Base-by-base conservation (phyloP, 2,888 invertebrate genomes). In the Pheosia tremula region DNA sequence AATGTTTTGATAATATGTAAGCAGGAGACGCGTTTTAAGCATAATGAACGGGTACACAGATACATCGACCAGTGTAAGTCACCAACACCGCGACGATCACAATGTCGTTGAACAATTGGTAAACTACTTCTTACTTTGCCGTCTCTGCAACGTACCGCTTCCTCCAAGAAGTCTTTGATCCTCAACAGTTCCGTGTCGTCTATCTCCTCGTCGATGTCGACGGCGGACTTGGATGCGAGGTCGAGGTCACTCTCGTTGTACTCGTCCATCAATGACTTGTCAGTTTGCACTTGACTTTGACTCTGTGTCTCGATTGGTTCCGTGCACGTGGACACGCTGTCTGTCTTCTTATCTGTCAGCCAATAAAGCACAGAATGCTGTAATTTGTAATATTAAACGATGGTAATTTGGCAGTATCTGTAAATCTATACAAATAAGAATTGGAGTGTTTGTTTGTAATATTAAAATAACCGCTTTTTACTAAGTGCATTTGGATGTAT, bases 141-240 rank as follows among this genome's bases (percentile, higher is more conserved):
- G 6, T 8, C 24, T 47, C 47, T 47, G 47, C 47, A 47, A 50
- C 87, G 85, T 66, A 92, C 93, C 61, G 92, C 83, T 65, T 93
- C 92, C 60, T 93, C 93, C 58, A 93, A 71, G 59, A 91, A 84
- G 68, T 93, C 93, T 69, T 91, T 93, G 55, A 93, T 87, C 70
- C 81, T 86, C 3, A 83, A 76, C 57, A 93, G 69, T 63, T 93
- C 93, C 6, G 68, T 87, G 0, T 93, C 93, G 54, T 93, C 93
- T 0, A 92, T 64, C 0, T 93, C 91, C 5, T 91, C 92, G 0
- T 91, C 91, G 3, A 62, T 66, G 0, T 91, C 91, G 0, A 90
- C 91, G 9, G 58, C 74, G 0, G 88, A 85, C 59, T 82, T 84
- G 9, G 83, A 81, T 2, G 76, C 59, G 4, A 87, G 64, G 0